Percentiles rank a stretch among this genome's conserved stretches.
These are phyloP conservation scores for Colletes collaris DNA, from an alignment of 2,888 invertebrate species.

Conservation along the genomic window DNA sequence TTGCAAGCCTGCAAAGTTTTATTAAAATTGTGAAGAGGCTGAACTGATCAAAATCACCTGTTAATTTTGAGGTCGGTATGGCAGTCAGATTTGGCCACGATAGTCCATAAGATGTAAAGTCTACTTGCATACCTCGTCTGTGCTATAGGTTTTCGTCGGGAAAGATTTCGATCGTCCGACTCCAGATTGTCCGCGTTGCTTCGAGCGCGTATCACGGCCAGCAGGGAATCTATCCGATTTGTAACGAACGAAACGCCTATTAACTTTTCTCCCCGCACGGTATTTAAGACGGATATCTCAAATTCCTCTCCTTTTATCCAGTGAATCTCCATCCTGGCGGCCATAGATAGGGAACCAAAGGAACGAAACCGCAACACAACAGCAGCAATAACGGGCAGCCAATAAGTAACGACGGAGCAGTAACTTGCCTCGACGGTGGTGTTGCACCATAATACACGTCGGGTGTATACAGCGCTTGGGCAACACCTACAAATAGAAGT, in stretches of 20 bases:
- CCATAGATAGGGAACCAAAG: conserved; percentile 16
- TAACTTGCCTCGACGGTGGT: conserved; percentile 54
- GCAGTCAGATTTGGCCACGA: too few relatives aligned
- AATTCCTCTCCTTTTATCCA: conserved; percentile 27
- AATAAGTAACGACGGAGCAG: conserved; percentile 63
- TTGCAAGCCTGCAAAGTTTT: too few relatives aligned
- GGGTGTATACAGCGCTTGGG: conserved; percentile 52
- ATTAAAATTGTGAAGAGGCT: too few relatives aligned
- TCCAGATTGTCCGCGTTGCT: neutral
- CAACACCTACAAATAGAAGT: conserved; percentile 72
- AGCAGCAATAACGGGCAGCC: conserved; percentile 55
- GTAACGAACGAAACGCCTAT: conserved; percentile 12
- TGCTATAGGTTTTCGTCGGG: conserved; percentile 28
- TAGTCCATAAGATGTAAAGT: too few relatives aligned
- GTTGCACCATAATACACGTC: conserved; percentile 56
- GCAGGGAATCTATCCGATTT: conserved; percentile 20
- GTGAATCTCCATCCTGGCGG: conserved; percentile 12
- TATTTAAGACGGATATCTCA: conserved; percentile 43
- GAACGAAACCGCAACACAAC: conserved; percentile 43
- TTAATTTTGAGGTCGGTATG: too few relatives aligned
- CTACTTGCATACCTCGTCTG: neutral
- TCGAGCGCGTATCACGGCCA: conserved; percentile 1
- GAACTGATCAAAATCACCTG: too few relatives aligned
- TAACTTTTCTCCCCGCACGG: conserved; percentile 7
- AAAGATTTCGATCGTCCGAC: conserved; percentile 20